phyloP scores from a whole-genome alignment of 2,888 invertebrate genomes.

The Balanococcus diminutus region DNA sequence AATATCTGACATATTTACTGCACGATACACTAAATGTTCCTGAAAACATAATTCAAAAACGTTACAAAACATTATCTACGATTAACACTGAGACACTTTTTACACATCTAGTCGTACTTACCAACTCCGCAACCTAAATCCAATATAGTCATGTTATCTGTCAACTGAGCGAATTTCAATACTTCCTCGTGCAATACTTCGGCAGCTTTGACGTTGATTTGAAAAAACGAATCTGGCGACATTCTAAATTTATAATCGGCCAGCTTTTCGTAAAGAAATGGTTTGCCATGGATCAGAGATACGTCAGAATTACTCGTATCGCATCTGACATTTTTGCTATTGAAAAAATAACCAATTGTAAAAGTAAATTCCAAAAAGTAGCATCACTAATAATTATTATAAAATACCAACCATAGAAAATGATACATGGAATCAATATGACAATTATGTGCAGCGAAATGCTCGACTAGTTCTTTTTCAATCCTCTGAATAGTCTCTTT shows the following conservation, averaged over 20 bases:
- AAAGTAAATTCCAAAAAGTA: too few relatives aligned
- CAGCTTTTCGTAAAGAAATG: constrained; percentile 63
- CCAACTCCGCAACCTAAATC: constrained; percentile 99
- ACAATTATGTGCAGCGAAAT: constrained; percentile 64
- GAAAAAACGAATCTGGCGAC: constrained; percentile 83
- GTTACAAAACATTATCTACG: not conserved
- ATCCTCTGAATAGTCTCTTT: constrained; percentile 69
- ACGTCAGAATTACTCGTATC: constrained; percentile 60
- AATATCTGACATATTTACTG: constrained; percentile 61
- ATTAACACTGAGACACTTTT: too few relatives aligned
- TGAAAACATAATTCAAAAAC: constrained; percentile 57
- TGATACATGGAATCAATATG: constrained; percentile 55
- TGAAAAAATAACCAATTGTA: not conserved
- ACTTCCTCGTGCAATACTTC: constrained; percentile 82
- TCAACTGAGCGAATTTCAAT: constrained; percentile 74
- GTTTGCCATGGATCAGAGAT: constrained; percentile 61
- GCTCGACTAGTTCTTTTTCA: constrained; percentile 69
- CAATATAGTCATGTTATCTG: constrained; percentile 73
- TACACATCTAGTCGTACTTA: constrained; percentile 36
- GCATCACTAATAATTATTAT: not conserved
- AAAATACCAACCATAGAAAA: constrained; percentile 53
- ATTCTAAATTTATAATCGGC: constrained; percentile 73
- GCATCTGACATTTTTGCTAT: constrained; percentile 60
- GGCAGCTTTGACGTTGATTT: constrained; percentile 78
- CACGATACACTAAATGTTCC: constrained; percentile 61